Evolutionary conservation across 2,888 invertebrate genomes (phyloP), one percentile per base, ranked within the genome.

Genomic region (Cephus pulcher): DNA sequence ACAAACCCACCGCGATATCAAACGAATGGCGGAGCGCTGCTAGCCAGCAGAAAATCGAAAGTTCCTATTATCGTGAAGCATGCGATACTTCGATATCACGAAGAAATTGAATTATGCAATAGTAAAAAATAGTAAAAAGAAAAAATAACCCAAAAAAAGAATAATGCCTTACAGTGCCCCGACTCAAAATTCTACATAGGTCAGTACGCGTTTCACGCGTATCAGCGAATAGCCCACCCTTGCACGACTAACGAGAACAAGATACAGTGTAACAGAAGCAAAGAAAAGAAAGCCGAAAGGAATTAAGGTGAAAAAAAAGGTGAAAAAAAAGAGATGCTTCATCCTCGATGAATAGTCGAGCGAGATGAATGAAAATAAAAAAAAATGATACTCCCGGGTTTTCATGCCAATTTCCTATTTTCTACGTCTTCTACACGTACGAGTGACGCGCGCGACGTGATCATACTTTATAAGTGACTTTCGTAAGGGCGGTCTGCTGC

Each of bases 141-240:
- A 30, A 0, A 9, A 56, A 23, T 56, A 56, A 23, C 4, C 40
- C 0, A 23, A 56, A 23, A 23, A 15, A 40, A 15, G 4, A 15
- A 15, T 15, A 56, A 23, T 1, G 9, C 9, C 56, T 23, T 23
- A 56, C 23, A 6, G 9, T 56, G 56, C 56, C 56, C 56, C 56
- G 56, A 56, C 56, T 56, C 56, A 56, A 56, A 56, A 56, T 23
- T 15, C 4, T 40, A 6, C 40, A 15, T 15, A 40, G 6, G 40
- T 15, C 15, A 9, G 23, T 56, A 56, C 23, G 15, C 2, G 23
- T 78, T 73, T 80, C 78, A 82, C 80, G 79, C 78, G 80, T 83
- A 83, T 84, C 85, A 84, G 83, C 83, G 83, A 84, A 83, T 82
- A 82, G 81, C 73, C 81, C 77, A 79, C 12, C 71, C 71, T 12